Base-by-base conservation (phyloP, 2,888 invertebrate genomes). In the Piscicola geometra region DNA sequence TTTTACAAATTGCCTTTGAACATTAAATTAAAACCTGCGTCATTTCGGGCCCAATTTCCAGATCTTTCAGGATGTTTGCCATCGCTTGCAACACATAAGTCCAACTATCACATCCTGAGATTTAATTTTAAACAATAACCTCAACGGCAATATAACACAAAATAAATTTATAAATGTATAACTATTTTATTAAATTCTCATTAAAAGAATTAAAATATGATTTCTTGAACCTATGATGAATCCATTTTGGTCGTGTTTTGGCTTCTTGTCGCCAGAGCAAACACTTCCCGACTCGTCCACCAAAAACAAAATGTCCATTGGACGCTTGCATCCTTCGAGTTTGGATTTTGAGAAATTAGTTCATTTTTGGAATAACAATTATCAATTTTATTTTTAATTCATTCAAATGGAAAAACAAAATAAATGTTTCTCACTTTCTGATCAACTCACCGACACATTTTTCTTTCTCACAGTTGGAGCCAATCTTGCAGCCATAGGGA, bases 231-330 rank as follows among this genome's bases (percentile, higher is more conserved):
- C 41, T 9, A 41, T 36, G 25, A 28, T 70, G 9, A 5, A 9
- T 12, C 67, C 67, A 12, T 70, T 33, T 9, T 70, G 41, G 15
- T 28, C 70, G 36, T 12, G 5, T 35, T 25, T 2, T 28, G 3
- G 28, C 41, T 47, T 70, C 21, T 35, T 47, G 47, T 70, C 70
- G 2, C 21, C 21, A 2, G 21, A n/a, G 25, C 70, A 70, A 12
- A 78, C 76, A 50, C 78, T 78, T 25, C 79, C 79, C 1, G 80
- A 80, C 25, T 77, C 64, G 74, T 80, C 80, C 32, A 80, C 72
- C 28, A 80, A 50, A 35, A 80, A 71, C 41, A 78, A 76, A 41
- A 80, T 50, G 74, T 80, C 80, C 67, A 79, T n/a, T 15, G 75
- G 75, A 2, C 75, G 64, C 32, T 80, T 21, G 69, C 80, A 80